phyloP scores from a whole-genome alignment of 2,113 vertebrate species.

The Perccottus glenii region DNA sequence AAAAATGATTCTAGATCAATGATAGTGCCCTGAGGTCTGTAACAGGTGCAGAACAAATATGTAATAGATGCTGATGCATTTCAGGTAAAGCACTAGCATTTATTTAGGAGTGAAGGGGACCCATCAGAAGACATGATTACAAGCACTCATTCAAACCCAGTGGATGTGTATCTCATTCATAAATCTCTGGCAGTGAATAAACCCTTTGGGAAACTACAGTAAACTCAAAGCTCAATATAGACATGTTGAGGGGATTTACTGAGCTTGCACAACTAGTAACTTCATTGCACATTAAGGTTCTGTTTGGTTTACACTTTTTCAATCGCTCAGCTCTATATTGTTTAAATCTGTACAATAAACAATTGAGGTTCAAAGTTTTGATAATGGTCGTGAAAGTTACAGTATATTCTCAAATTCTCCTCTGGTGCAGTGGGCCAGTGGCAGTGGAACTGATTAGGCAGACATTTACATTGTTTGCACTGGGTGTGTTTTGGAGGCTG shows the following conservation, averaged over 20 bases:
- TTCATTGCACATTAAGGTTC: neutral
- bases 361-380: conserved; percentile 15
- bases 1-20: conserved; percentile 6
- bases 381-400: conserved; percentile 16
- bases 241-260: conserved; percentile 5
- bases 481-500: conserved; percentile 57
- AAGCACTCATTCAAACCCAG: conserved; percentile 36
- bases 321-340: conserved; percentile 5
- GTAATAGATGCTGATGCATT: neutral
- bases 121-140: conserved; percentile 7
- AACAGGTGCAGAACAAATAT: neutral
- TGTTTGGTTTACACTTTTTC: conserved; percentile 1
- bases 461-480: conserved; percentile 76
- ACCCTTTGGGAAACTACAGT: conserved; percentile 6
- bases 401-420: conserved; percentile 42
- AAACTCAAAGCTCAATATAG: conserved; percentile 17
- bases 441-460: conserved; percentile 79
- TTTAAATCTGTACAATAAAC: conserved; percentile 8
- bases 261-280: neutral
- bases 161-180: conserved; percentile 19
- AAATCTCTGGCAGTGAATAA: conserved; percentile 6
- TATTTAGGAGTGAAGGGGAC: conserved; percentile 11
- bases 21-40: too few species aligned
- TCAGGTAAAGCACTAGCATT: conserved; percentile 4
- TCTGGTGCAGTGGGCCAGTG: conserved; percentile 46